Base-by-base conservation (phyloP, 2,888 invertebrate species). In the Trypoxylon attenuatum region DNA sequence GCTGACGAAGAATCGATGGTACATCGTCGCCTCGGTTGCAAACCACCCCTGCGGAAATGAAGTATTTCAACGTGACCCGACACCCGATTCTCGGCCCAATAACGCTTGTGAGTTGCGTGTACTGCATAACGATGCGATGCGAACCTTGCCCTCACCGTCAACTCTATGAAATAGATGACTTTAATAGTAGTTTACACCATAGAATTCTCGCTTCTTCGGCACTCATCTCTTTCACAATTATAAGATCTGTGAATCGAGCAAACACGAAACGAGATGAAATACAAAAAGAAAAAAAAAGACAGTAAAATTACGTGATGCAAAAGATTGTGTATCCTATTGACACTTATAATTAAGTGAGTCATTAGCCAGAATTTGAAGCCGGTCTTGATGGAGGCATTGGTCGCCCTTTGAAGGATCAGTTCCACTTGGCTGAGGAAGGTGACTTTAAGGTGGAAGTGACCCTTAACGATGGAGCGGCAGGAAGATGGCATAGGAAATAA, bases 11-110 rank as follows among this genome's bases (percentile, higher is more conserved):
- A 33, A 62, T 62, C 46, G 51, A 51, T 22, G 33, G 43, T 42
- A 55, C 42, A 49, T 55, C 55, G 16, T 55, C 49, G 47, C 22
- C 27, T 55, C 43, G 43, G 41, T 57, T 57, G 51, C 51, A 29
- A 41, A 43, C 61, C 15, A 46, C 41, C 38, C n/a, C n/a, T n/a
- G 10, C 51, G 57, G 56, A 56, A 62, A 62, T 62, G 46, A 57
- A 56, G 57, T 57, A 51, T 51, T 18, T 29, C 47, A 27, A 51
- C 56, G 57, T 57, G 61, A 62, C 57, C 50, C 33, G 61, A 50
- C 41, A 13, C 38, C 39, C 8, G 39, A 51, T 50, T n/a, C n/a
- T 62, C 61, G 61, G 57, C 51, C 29, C 51, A 15, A 50, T 39
- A 13, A 27, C 52, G 8, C 33, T 47, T 27, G 43, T 49, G 42